Evolutionary conservation across 2,113 vertebrate genomes (phyloP).

Genomic region (Anoura caudifer): DNA sequence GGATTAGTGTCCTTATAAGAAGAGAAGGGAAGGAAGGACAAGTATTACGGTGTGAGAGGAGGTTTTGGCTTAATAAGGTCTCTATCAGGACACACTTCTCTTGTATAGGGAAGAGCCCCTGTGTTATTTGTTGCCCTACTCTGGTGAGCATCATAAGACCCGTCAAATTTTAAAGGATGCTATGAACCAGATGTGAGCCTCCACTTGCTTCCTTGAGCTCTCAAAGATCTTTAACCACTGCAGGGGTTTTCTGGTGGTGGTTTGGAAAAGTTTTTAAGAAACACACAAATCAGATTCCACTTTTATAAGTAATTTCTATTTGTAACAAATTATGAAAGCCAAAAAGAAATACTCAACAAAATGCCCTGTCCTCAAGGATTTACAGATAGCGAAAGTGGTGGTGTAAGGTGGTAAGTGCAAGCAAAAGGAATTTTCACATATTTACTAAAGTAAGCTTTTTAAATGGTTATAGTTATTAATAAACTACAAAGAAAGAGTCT

Average conservation of each 20-base stretch:
- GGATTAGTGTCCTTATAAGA: not conserved
- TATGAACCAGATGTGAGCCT: not conserved
- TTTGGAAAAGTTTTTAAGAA: not conserved
- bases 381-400: not conserved
- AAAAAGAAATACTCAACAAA: not conserved
- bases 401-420: not conserved
- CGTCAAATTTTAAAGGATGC: not conserved
- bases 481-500: not conserved
- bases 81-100: not conserved
- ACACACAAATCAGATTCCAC: not conserved
- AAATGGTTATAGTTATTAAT: not conserved
- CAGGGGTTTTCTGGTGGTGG: not conserved
- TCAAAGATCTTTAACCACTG: not conserved
- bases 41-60: not conserved
- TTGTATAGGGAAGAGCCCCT: not conserved
- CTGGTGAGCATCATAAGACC: not conserved
- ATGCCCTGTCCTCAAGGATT: not conserved
- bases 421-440: not conserved
- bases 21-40: not conserved
- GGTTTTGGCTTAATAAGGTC: not conserved
- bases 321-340: not conserved
- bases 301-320: not conserved
- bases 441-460: not conserved
- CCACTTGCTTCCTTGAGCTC: not conserved
- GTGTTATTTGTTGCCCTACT: not conserved